A percentile compares a stretch with the other conserved stretches of the same genome.
Conservation (phyloP, 2,113 vertebrate species). For the Mola mola region DNA sequence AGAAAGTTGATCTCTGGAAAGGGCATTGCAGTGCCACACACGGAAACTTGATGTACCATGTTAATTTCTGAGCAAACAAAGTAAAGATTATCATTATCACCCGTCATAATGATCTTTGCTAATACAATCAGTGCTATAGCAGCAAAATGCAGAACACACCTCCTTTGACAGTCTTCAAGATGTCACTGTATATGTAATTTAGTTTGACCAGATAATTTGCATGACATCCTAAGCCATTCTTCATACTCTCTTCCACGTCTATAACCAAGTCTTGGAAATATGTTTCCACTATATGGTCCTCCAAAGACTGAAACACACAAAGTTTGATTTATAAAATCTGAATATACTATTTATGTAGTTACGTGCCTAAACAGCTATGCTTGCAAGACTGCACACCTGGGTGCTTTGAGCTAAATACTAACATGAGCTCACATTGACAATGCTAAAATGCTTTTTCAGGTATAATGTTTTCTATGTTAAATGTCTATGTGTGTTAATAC, state of each 20-base stretch:
- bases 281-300: conserved; percentile 56
- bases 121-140: neutral
- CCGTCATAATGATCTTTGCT: neutral
- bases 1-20: conserved; percentile 86
- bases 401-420: too few species aligned
- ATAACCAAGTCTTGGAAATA: conserved; percentile 75
- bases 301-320: conserved; percentile 70
- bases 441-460: too few species aligned
- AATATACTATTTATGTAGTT: too few species aligned
- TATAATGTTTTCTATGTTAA: too few species aligned
- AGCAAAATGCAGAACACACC: conserved; percentile 18
- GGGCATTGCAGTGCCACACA: conserved; percentile 71
- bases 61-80: conserved; percentile 6
- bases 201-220: conserved; percentile 46
- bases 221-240: conserved; percentile 25
- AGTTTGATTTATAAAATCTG: too few species aligned
- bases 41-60: neutral
- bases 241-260: conserved; percentile 53
- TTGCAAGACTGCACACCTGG: too few species aligned
- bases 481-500: too few species aligned
- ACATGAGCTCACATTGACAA: too few species aligned
- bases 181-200: conserved; percentile 52
- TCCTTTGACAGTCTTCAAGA: conserved; percentile 41
- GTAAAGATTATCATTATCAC: neutral
- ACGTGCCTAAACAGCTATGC: too few species aligned